phyloP scores from a whole-genome alignment of 2,888 invertebrate genomes.

The Trissolcus brochymenae region DNA sequence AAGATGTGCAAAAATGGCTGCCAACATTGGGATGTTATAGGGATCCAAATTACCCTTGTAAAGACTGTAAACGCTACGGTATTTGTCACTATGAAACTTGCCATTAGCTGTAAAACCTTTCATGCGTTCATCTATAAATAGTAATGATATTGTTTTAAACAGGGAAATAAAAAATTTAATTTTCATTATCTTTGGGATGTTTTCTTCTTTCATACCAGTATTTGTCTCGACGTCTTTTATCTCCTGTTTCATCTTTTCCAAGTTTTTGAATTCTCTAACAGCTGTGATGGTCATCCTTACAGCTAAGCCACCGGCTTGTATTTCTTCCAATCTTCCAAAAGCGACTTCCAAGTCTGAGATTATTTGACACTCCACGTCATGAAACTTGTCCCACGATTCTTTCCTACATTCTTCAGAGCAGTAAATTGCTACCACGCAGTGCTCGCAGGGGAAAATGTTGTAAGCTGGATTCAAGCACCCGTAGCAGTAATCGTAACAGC shows the following conservation, averaged over 20 bases:
- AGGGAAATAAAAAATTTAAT: not conserved
- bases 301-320: not conserved
- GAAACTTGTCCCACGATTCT: constrained; percentile 82
- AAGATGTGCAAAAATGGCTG: not conserved
- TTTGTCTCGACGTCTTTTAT: not conserved
- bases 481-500: constrained; percentile 81
- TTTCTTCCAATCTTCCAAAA: not conserved
- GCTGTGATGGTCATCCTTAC: not conserved
- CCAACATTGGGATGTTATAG: not conserved
- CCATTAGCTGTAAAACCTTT: not conserved
- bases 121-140: not conserved
- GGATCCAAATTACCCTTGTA: not conserved
- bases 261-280: not conserved
- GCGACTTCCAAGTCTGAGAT: not conserved
- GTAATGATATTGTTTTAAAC: not conserved
- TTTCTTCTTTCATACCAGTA: not conserved
- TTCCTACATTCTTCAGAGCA: constrained; percentile 82
- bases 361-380: constrained; percentile 84
- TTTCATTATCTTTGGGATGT: too few species aligned
- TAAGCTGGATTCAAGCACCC: constrained; percentile 81
- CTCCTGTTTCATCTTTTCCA: not conserved
- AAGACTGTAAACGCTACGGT: not conserved
- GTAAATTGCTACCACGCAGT: constrained; percentile 82
- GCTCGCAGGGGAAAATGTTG: constrained; percentile 81
- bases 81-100: not conserved